Conservation (phyloP, 2,113 vertebrate genomes). For the Antigone vipio region DNA sequence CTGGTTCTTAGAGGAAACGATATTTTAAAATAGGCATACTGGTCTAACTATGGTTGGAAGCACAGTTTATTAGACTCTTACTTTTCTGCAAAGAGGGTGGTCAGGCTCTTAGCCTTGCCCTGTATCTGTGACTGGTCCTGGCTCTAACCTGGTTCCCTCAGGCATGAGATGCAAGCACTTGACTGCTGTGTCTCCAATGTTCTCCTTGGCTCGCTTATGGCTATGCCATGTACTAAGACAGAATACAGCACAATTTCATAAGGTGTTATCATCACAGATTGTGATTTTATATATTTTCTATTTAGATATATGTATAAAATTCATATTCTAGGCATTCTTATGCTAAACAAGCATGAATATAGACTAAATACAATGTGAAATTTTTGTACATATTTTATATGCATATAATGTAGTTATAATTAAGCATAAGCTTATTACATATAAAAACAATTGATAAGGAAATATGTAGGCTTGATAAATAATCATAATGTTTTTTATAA, state of each 20-base stretch:
- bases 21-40: neutral
- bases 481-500: neutral
- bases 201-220: neutral
- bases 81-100: neutral
- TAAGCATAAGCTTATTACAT: neutral
- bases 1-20: accelerated
- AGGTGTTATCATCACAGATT: accelerated
- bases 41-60: neutral
- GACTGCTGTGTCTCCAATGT: neutral
- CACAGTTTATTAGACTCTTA: neutral
- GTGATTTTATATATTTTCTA: neutral
- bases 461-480: neutral
- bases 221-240: neutral
- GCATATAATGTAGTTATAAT: neutral
- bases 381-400: accelerated
- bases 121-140: accelerated
- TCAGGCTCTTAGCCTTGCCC: neutral
- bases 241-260: neutral
- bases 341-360: neutral
- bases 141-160: accelerated
- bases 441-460: neutral
- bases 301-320: neutral
- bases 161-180: neutral
- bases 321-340: neutral
- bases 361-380: neutral